Percentiles rank a stretch among this genome's conserved stretches.
phyloP scores from a whole-genome alignment of 2,888 invertebrate species.

The Clostera curtula region DNA sequence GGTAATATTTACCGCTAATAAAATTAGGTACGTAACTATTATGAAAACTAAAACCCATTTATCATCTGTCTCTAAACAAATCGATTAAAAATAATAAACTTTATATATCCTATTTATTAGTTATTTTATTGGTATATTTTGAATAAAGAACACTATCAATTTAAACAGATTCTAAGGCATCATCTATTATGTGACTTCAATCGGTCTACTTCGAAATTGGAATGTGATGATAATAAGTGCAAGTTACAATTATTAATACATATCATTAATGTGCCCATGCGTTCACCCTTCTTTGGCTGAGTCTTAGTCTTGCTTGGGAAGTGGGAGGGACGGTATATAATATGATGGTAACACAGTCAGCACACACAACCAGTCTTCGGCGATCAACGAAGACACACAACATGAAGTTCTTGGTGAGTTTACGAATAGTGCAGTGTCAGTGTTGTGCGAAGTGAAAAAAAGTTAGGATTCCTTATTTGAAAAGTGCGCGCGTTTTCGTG shows the following conservation, averaged over 20 bases:
- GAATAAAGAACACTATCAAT: too few relatives aligned
- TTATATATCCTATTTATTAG: too few relatives aligned
- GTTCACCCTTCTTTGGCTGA: constrained; percentile 34
- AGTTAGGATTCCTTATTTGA: too few relatives aligned
- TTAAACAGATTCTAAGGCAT: too few relatives aligned
- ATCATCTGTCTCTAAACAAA: too few relatives aligned
- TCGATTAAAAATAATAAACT: too few relatives aligned
- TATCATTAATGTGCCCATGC: constrained; percentile 46
- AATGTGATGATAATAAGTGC: constrained; percentile 29
- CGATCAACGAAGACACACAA: constrained; percentile 59
- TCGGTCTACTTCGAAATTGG: constrained; percentile 21
- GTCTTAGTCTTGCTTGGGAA: constrained; percentile 27
- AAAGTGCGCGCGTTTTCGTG: too few relatives aligned
- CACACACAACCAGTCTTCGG: constrained; percentile 71
- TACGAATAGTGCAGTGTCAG: constrained; percentile 27
- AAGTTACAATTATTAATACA: constrained; percentile 51
- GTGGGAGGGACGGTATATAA: constrained; percentile 70
- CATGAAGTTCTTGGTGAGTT: constrained; percentile 72
- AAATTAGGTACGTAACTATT: too few relatives aligned
- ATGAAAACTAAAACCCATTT: too few relatives aligned
- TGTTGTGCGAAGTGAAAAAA: constrained; percentile 24
- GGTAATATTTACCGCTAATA: too few relatives aligned
- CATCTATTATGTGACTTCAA: constrained; percentile 4
- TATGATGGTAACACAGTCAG: constrained; percentile 30
- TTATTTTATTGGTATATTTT: too few relatives aligned